Conservation (phyloP, 2,113 vertebrate genomes). For the Vicugna pacos region DNA sequence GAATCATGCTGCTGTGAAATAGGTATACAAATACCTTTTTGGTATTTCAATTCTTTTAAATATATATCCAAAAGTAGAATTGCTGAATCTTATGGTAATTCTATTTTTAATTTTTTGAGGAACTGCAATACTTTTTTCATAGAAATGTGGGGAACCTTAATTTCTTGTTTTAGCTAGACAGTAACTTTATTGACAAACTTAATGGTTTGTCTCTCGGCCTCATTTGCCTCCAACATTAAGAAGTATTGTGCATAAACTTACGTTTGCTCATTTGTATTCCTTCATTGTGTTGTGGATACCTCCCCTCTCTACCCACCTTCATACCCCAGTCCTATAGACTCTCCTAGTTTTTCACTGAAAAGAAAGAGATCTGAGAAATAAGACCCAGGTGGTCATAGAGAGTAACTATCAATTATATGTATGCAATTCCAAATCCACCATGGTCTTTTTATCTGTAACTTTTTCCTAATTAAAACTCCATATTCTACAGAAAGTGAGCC, state of each 20-base stretch:
- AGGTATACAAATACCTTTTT: not conserved
- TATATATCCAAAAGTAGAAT: not conserved
- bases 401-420: not conserved
- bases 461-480: constrained; percentile 30
- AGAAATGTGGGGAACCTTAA: not conserved
- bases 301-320: not conserved
- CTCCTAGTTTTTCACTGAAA: not conserved
- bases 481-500: not conserved
- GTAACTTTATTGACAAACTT: not conserved
- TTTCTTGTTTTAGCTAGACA: not conserved
- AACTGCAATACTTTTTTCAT: not conserved
- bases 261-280: not conserved
- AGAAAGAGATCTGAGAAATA: constrained; percentile 26
- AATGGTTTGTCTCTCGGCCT: not conserved
- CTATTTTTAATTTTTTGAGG: not conserved
- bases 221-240: not conserved
- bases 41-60: constrained; percentile 12
- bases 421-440: not conserved
- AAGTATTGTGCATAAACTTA: not conserved
- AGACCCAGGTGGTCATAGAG: not conserved
- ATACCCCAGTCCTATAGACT: not conserved
- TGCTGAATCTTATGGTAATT: not conserved
- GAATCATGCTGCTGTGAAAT: not conserved
- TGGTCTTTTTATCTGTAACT: not conserved
- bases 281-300: not conserved